Conservation (phyloP, 1,140 invertebrate species). For the Lepidurus apus region DNA sequence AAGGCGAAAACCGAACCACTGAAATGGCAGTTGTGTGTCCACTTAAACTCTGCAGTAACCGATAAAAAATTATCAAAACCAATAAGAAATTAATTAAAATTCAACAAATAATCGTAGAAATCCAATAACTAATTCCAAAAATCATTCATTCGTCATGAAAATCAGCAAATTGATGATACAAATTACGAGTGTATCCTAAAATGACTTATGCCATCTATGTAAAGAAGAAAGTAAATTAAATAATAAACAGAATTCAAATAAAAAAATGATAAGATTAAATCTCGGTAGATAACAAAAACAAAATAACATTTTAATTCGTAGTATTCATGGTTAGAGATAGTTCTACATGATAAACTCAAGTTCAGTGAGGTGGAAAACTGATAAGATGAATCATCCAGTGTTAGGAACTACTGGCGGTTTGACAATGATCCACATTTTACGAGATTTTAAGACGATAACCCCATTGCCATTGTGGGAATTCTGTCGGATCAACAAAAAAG, state of each 20-base stretch:
- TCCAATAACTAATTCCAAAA: not conserved
- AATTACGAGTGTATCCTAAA: too few species aligned
- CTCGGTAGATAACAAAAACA: too few species aligned
- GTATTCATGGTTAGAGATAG: too few species aligned
- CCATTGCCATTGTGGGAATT: not conserved
- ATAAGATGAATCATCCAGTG: not conserved
- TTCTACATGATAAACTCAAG: not conserved
- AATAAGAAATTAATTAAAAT: slow-evolving; percentile 34
- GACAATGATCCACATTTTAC: not conserved
- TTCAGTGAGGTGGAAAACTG: not conserved
- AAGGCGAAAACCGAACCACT: slow-evolving; percentile 88
- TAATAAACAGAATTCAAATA: too few species aligned
- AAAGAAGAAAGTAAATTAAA: too few species aligned
- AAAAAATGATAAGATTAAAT: too few species aligned
- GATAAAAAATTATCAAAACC: too few species aligned
- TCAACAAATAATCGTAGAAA: slow-evolving; percentile 27
- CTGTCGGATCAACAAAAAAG: not conserved
- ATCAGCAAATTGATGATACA: not conserved
- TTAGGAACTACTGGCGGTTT: slow-evolving; percentile 30
- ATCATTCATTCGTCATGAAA: not conserved
- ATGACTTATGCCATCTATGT: too few species aligned
- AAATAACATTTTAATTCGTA: too few species aligned
- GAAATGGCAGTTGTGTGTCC: slow-evolving; percentile 89
- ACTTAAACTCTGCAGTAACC: slow-evolving; percentile 67
- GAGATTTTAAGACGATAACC: not conserved